Conservation (phyloP, 2,113 vertebrate species). For the Arothron firmamentum region DNA sequence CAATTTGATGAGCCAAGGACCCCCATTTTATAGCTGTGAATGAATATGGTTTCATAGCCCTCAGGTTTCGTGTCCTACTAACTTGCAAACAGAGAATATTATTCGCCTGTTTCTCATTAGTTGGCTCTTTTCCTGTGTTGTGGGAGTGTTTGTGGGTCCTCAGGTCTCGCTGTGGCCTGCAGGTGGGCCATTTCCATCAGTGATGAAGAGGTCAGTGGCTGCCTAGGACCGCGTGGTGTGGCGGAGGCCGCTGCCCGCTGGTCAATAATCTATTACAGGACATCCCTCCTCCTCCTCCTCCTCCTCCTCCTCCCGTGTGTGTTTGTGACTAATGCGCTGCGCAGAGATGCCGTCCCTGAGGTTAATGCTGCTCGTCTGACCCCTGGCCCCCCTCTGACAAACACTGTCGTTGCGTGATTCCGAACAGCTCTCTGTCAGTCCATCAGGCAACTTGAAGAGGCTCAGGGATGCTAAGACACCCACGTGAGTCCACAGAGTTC, state of each 20-base stretch:
- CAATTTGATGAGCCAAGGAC: slow-evolving; percentile 73
- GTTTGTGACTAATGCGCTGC: slow-evolving; percentile 67
- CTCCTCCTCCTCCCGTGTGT: slow-evolving; percentile 57
- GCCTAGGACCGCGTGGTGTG: slow-evolving; percentile 62
- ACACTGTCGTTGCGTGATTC: slow-evolving; percentile 55
- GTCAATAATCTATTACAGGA: slow-evolving; percentile 80
- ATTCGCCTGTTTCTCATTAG: slow-evolving; percentile 49
- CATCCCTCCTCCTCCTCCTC: slow-evolving; percentile 60
- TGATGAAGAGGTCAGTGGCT: slow-evolving; percentile 74
- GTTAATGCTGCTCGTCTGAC: slow-evolving; percentile 71
- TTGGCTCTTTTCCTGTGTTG: slow-evolving; percentile 20
- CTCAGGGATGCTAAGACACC: slow-evolving; percentile 17
- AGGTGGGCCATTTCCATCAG: slow-evolving; percentile 57
- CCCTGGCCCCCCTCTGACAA: slow-evolving; percentile 55
- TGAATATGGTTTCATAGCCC: slow-evolving; percentile 62
- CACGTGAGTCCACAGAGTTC: neutral
- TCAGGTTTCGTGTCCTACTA: slow-evolving; percentile 65
- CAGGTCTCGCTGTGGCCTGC: slow-evolving; percentile 34
- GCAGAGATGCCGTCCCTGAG: slow-evolving; percentile 65
- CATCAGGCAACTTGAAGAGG: slow-evolving; percentile 9
- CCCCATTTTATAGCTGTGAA: slow-evolving; percentile 67
- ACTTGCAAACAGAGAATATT: slow-evolving; percentile 44
- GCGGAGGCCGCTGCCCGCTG: slow-evolving; percentile 59
- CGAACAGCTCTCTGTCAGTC: slow-evolving; percentile 48
- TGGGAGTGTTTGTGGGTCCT: slow-evolving; percentile 16